Evolutionary conservation across 2,888 invertebrate species (phyloP).

Genomic region (Netelia fuscicornis): DNA sequence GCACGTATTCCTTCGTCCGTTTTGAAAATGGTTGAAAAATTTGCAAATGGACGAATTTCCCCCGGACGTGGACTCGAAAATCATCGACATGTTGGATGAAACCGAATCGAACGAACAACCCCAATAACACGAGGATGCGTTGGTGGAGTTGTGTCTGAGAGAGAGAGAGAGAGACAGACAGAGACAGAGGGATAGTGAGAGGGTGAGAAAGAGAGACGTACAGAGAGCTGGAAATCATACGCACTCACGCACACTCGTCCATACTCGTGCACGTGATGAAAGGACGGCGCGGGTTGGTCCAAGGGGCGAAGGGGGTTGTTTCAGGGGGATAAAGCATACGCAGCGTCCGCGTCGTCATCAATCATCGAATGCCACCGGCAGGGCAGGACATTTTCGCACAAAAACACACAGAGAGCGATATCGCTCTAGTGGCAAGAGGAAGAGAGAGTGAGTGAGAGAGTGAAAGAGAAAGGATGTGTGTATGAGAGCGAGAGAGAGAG

Average conservation of each 20-base stretch:
- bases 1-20: too few relatives aligned
- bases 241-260: slow-evolving; percentile 58
- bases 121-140: slow-evolving; percentile 30
- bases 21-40: too few relatives aligned
- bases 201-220: slow-evolving; percentile 10
- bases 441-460: slow-evolving; percentile 10
- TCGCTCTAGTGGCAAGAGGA: slow-evolving; percentile 40
- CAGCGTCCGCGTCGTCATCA: slow-evolving; percentile 81
- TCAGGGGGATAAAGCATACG: slow-evolving; percentile 56
- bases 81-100: slow-evolving; percentile 45
- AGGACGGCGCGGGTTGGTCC: slow-evolving; percentile 42
- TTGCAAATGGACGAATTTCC: background rate
- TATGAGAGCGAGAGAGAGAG: slow-evolving; percentile 31
- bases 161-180: slow-evolving; percentile 18
- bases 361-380: slow-evolving; percentile 83
- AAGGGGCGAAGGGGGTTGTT: slow-evolving; percentile 44
- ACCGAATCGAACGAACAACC: slow-evolving; percentile 46
- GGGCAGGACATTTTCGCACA: slow-evolving; percentile 79
- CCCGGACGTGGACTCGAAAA: slow-evolving; percentile 21
- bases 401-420: slow-evolving; percentile 74
- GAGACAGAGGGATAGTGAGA: slow-evolving; percentile 15
- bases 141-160: slow-evolving; percentile 51
- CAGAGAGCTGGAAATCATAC: slow-evolving; percentile 57
- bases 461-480: slow-evolving; percentile 11
- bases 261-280: slow-evolving; percentile 56